Evolutionary conservation across 64 coral and sea anemone genomes (phyloP), one percentile per base, ranked within the genome.

Genomic region (Pocillopora verrucosa): DNA sequence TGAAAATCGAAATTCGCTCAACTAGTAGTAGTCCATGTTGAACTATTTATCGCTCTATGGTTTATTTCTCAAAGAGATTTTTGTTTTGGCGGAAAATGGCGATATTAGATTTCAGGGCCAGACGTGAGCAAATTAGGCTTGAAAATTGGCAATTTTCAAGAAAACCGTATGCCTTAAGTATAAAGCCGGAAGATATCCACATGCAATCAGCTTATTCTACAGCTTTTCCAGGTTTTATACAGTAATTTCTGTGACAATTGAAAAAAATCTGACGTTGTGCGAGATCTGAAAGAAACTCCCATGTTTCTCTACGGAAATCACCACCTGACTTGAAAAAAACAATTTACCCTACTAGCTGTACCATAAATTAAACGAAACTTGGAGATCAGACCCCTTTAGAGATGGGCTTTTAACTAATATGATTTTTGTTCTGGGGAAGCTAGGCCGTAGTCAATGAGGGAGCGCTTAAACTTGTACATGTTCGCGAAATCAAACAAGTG

Each of bases 51-150:
- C 14, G 25, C 58, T 62, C 12, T 81, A 60, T 81, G 60, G n/a
- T 81, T 81, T 25, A 36, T 81, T 64, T 64, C 20, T 81, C 59
- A 81, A 64, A 64, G 34, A 36, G 22, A 5, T 25, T 81, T 61
- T 81, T 81, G 79, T 63, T 81, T 81, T 25, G 79, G 79, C 79
- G 59, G 79, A 81, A 81, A 81, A 81, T 63, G 79, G 60, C 25
- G 24, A 81, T 34, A 16, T 10, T 64, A 12, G 60, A 81, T 81
- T 64, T 77, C 59, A 16, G 26, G 58, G 79, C 26, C 60, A 37
- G 79, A 14, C 26, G 34, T 25, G 13, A 16, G n/a, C 61, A 81
- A 81, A 81, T 36, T 3, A 26, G 60, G 60, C 59, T 36, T 16
- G 16, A 81, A 81, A 81, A 63, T 63, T 37, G 36, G 26, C 59